Evolutionary conservation across 2,113 vertebrate species (phyloP), one percentile per base, ranked within the genome.

Genomic region (Jaculus jaculus): DNA sequence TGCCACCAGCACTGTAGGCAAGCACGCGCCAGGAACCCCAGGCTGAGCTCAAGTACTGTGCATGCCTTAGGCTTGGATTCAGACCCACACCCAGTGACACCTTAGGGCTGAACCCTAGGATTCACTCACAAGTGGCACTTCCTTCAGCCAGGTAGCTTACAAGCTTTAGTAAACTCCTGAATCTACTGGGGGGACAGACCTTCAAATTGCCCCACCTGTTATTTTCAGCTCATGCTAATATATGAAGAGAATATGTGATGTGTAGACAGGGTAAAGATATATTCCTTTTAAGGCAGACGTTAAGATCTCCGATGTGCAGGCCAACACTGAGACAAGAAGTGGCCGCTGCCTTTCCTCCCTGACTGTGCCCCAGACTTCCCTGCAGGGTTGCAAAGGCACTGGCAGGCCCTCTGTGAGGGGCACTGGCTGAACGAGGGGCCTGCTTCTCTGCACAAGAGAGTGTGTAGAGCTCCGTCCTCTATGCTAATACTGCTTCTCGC

Each of bases 361-460:
- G 8, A 34, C 30, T 60, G 72, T 39, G 24, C 32, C 51, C 42
- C 11, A 84, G 65, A 69, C 60, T 58, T 92, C 13, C 58, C 39
- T 16, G 37, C 13, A 21, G 79, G 30, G 30, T 74, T 84, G 68
- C 79, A 69, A 32, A 87, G 61, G 60, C 92, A 69, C 42, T 42
- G 5, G 4, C 23, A 0, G 1, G 11, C 54, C 1, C 21, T 37
- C 72, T 23, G 0, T 2, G 28, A 89, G 61, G 47, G 7, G 24
- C 26, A 4, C 7, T 28, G 65, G 12, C 9, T 18, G 37, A 73
- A 39, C 23, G 61, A 91, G 58, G 12, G 63, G 21, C 1, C 2
- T 18, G n/a, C 32, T 34, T 34, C 24, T 83, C 39, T 11, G 66
- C 28, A n/a, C 26, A 18, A 17, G 20, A 9, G 24, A 24, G 4